A percentile compares a stretch with the other conserved stretches of the same genome.
These are phyloP conservation scores for Spicauda simplicius DNA, from an alignment of 2,888 invertebrate genomes.

Conservation along the genomic window DNA sequence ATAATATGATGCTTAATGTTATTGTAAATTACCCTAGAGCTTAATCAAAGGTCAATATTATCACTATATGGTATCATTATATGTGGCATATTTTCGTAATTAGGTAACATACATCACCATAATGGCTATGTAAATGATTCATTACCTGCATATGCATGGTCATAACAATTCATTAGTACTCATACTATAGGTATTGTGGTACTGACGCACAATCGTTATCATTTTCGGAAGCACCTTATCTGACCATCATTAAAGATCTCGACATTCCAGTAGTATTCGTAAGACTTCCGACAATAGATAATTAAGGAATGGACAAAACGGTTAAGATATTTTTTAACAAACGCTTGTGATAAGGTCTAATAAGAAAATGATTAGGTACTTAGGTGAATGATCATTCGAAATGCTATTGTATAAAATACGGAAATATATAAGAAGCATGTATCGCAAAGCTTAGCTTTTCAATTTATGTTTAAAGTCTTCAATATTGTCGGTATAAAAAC, in stretches of 20 bases:
- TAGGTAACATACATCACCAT: neutral
- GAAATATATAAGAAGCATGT: too few relatives aligned
- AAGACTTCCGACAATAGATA: constrained; percentile 36
- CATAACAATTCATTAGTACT: constrained; percentile 3
- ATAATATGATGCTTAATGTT: too few relatives aligned
- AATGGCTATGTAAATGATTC: constrained; percentile 17
- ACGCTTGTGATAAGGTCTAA: too few relatives aligned
- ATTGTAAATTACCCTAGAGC: too few relatives aligned
- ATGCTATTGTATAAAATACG: too few relatives aligned
- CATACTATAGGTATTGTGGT: neutral
- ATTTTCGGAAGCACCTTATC: constrained; percentile 45
- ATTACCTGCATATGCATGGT: neutral
- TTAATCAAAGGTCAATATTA: too few relatives aligned
- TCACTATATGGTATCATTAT: neutral
- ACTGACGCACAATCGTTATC: constrained; percentile 39
- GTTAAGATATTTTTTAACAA: too few relatives aligned
- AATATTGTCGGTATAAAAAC: too few relatives aligned
- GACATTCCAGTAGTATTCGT: constrained; percentile 43
- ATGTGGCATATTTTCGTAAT: neutral
- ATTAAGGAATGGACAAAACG: neutral
- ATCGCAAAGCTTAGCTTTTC: too few relatives aligned
- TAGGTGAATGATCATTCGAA: too few relatives aligned
- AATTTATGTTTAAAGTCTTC: too few relatives aligned
- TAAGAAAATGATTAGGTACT: neutral
- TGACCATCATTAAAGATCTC: constrained; percentile 35